Base-by-base conservation (phyloP, 2,888 invertebrate genomes). In the Xestia sexstrigata region DNA sequence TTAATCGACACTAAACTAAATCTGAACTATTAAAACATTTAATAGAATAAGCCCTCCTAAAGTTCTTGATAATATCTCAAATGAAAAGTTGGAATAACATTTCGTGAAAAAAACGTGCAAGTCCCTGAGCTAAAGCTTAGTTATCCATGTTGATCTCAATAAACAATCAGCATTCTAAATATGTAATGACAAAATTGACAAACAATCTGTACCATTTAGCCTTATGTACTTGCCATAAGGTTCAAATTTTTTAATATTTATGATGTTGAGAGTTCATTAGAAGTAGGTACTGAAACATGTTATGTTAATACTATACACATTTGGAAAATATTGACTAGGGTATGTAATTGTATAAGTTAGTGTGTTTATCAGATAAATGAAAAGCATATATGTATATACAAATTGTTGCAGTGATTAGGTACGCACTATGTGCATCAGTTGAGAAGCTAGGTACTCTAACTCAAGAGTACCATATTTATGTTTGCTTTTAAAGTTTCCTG, bases 131-230 rank as follows among this genome's bases (percentile, higher is more conserved):
- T 66, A 49, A 47, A 76, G 60, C 35, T 81, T 79, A 79, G 74
- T 35, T 35, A 35, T 0, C 67, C 70, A 74, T 81, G 80, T 82
- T 88, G 88, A 87, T 87, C 87, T 87, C 88, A 84, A 78, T 82
- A 55, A 55, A 70, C 72, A 77, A 82, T 82, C 81, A 60, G 76
- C 87, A 81, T 88, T 84, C 88, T 82, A 84, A 82, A 82, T 81
- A 79, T 86, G 49, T 79, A 72, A 74, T 76, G 9, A 69, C 35
- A 63, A 66, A 66, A 72, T 70, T 76, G 7, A 69, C 42, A 63
- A 66, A 66, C 35, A 55, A 52, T 49, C 49, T 73, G 62, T 52
- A 71, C 45, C 35, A 58, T 30, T 66, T 23, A 78, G 26, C 67
- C 72, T 67, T 70, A 76, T 63, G 15, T n/a, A 30, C 65, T 68